phyloP scores from a whole-genome alignment of 2,888 invertebrate genomes.

The Zhuqinia jingwanae region DNA sequence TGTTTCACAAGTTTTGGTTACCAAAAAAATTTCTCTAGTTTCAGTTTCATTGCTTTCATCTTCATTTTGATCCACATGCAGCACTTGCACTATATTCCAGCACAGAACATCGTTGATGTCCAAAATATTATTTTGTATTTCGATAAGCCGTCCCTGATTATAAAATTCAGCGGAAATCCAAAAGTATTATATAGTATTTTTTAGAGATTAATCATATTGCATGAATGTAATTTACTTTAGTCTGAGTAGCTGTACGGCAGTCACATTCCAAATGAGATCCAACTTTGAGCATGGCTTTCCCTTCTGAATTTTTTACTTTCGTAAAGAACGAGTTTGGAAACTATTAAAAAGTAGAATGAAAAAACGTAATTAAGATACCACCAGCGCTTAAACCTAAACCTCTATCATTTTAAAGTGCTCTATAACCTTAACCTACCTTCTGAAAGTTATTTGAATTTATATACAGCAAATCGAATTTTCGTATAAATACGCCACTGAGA shows the following conservation, averaged over 20 bases:
- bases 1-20: not conserved
- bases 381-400: not conserved
- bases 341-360: not conserved
- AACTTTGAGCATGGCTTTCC: slow-evolving; percentile 37
- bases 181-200: too few relatives aligned
- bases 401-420: too few relatives aligned
- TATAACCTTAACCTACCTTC: slow-evolving; percentile 29
- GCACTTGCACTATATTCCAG: slow-evolving; percentile 12
- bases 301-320: slow-evolving; percentile 48
- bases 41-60: slow-evolving; percentile 7
- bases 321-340: slow-evolving; percentile 42
- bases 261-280: slow-evolving; percentile 57
- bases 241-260: slow-evolving; percentile 46
- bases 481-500: slow-evolving; percentile 21
- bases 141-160: slow-evolving; percentile 47
- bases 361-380: not conserved
- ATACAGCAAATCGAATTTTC: slow-evolving; percentile 50
- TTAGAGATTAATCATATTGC: too few relatives aligned
- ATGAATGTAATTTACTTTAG: slow-evolving; percentile 33
- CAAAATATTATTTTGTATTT: slow-evolving; percentile 44
- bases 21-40: slow-evolving; percentile 17
- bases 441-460: slow-evolving; percentile 48
- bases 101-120: slow-evolving; percentile 50
- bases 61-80: not conserved
- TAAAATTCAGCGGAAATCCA: not conserved